Base-by-base conservation (phyloP, 2,113 vertebrate genomes). In the Heterocephalus glaber region DNA sequence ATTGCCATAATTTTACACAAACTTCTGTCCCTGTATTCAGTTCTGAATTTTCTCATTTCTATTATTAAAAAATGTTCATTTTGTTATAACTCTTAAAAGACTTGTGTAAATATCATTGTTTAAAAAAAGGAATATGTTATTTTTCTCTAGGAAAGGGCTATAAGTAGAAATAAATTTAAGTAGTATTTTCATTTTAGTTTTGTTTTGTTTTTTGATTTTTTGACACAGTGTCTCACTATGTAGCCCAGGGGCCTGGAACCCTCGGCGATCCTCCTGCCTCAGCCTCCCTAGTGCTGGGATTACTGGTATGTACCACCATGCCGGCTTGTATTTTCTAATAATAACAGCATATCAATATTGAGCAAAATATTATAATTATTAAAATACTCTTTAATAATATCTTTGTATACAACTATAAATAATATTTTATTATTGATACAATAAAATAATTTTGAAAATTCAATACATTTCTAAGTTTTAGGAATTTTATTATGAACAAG, bases 1-100 rank as follows among this genome's bases (percentile, higher is more conserved):
- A 22, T 26, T 93, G 96, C 79, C 95, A 95, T 80, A 56, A 38
- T 83, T 86, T 96, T 89, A 92, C 90, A 76, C 74, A 92, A 58
- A 95, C 35, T 94, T 88, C 70, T 91, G 26, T 83, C 47, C 47
- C 20, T 80, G 16, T 89, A 35, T 95, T 97, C 17, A 38, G 35
- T 80, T 94, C 66, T 52, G 68, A 49, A 84, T 91, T 97, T 95
- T 28, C 88, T 56, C 3, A 49, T 82, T 90, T 74, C 86, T 86
- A 28, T 81, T 79, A 89, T 92, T 94, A 49, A 76, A 35, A 77
- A 47, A 80, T 66, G 22, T 58, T 93, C 63, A 86, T 95, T 96
- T 85, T 95, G 19, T 70, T 92, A 35, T 35, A 77, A 38, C 33
- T 88, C 56, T 88, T 44, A 35, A 63, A 89, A 72, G 90, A 44